phyloP scores from a whole-genome alignment of 1,140 invertebrate species.

The Drosophila auraria region DNA sequence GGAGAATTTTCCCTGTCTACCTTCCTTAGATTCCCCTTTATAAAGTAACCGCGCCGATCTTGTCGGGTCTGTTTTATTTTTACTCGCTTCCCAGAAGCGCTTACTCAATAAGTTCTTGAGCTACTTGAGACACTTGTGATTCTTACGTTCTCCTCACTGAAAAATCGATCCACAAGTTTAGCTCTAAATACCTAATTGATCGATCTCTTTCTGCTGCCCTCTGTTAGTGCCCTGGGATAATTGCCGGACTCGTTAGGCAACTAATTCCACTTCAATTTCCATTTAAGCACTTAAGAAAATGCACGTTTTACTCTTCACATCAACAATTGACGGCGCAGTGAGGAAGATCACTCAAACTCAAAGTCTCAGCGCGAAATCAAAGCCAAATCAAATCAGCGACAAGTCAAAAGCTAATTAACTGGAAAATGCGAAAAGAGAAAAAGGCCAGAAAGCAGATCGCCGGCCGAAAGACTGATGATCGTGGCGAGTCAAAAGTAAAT shows the following conservation, averaged over 20 bases:
- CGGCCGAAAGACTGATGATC: slow-evolving; percentile 44
- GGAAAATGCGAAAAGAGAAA: slow-evolving; percentile 44
- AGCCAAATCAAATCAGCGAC: slow-evolving; percentile 65
- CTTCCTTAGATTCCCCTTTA: neutral
- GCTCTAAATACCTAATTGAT: slow-evolving; percentile 56
- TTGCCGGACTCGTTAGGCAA: slow-evolving; percentile 67
- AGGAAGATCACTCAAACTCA: slow-evolving; percentile 54
- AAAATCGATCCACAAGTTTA: slow-evolving; percentile 21
- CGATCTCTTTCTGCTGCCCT: slow-evolving; percentile 24
- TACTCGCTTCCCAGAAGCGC: slow-evolving; percentile 27
- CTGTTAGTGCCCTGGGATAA: slow-evolving; percentile 45
- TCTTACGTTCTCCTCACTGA: neutral
- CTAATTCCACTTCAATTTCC: slow-evolving; percentile 79
- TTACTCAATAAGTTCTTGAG: slow-evolving; percentile 38
- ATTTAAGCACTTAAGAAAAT: slow-evolving; percentile 71
- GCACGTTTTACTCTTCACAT: slow-evolving; percentile 75
- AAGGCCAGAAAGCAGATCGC: slow-evolving; percentile 17
- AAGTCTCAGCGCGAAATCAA: slow-evolving; percentile 51
- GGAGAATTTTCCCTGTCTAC: neutral
- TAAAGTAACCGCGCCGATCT: neutral
- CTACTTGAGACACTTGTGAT: slow-evolving; percentile 27
- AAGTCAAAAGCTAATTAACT: slow-evolving; percentile 79
- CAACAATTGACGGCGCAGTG: slow-evolving; percentile 66
- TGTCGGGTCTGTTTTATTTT: slow-evolving; percentile 22
- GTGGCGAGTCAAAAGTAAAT: slow-evolving; percentile 68